phyloP scores from a whole-genome alignment of 1,140 invertebrate genomes.

The Pseudachorutes palmiensis region DNA sequence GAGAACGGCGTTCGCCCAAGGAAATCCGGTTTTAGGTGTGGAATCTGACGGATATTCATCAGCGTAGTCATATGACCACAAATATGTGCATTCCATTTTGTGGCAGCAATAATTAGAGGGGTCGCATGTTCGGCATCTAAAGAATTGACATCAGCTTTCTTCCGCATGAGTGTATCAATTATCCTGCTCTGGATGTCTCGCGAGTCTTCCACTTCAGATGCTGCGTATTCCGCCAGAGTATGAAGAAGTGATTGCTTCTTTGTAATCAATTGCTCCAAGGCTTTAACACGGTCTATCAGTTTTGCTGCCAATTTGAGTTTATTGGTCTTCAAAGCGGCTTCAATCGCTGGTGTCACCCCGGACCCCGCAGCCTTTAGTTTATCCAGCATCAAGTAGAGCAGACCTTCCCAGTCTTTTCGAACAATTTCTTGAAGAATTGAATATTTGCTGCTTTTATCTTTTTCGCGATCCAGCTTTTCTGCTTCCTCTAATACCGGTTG shows the following conservation, averaged over 20 bases:
- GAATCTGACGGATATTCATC: conserved; percentile 36
- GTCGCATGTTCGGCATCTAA: conserved; percentile 44
- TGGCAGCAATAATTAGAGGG: conserved; percentile 45
- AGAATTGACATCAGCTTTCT: conserved; percentile 29
- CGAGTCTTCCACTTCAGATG: conserved; percentile 36
- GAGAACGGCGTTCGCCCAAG: conserved; percentile 27
- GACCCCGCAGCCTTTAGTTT: conserved; percentile 38
- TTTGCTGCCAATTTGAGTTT: conserved; percentile 45
- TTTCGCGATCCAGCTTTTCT: conserved; percentile 35
- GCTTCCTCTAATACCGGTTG: background rate
- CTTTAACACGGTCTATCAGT: conserved; percentile 40
- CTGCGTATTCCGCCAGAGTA: conserved; percentile 41
- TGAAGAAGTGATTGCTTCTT: conserved; percentile 28
- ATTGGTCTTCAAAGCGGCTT: conserved; percentile 43
- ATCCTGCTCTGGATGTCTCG: conserved; percentile 14
- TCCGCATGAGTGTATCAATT: conserved; percentile 11
- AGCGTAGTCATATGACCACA: conserved; percentile 10
- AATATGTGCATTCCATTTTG: conserved; percentile 41
- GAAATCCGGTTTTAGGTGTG: conserved; percentile 15
- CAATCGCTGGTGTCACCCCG: conserved; percentile 37
- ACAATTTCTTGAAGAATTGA: conserved; percentile 40
- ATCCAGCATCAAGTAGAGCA: conserved; percentile 41
- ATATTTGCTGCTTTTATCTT: conserved; percentile 39
- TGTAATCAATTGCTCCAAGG: conserved; percentile 9
- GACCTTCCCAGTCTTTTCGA: conserved; percentile 42